Conservation (phyloP, 2,797 vertebrate genomes). For the Heteromormyrus szaboi region DNA sequence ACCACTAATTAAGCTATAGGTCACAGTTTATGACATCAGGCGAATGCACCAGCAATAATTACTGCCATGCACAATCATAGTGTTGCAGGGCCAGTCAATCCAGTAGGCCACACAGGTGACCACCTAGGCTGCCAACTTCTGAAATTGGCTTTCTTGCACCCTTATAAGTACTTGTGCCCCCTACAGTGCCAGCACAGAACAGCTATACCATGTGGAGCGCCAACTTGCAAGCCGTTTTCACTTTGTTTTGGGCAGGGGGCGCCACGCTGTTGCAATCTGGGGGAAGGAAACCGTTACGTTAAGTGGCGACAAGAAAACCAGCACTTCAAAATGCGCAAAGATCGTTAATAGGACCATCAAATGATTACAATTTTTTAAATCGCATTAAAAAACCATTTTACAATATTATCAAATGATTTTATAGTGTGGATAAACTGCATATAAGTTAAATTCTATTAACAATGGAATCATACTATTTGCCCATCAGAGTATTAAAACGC, state of each 20-base stretch:
- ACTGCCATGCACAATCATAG: neutral
- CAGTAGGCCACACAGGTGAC: neutral
- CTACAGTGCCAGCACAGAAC: neutral
- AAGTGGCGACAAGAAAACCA: neutral
- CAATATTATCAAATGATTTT: neutral
- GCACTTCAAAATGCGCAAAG: neutral
- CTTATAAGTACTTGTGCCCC: neutral
- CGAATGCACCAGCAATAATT: neutral
- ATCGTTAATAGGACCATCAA: neutral
- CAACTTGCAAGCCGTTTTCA: neutral
- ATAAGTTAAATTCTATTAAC: neutral
- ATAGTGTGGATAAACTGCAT: neutral
- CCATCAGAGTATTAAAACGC: neutral
- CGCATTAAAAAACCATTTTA: neutral
- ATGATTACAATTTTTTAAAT: neutral
- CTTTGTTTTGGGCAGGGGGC: neutral
- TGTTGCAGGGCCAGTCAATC: neutral
- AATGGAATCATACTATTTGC: neutral
- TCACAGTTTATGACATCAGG: neutral
- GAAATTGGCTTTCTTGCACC: neutral
- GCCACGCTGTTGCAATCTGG: neutral
- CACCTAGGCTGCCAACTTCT: neutral
- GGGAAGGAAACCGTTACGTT: neutral
- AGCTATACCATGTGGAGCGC: neutral
- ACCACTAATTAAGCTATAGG: neutral